Base-by-base conservation (phyloP, 2,888 invertebrate species). In the Cryptosula pallasiana region DNA sequence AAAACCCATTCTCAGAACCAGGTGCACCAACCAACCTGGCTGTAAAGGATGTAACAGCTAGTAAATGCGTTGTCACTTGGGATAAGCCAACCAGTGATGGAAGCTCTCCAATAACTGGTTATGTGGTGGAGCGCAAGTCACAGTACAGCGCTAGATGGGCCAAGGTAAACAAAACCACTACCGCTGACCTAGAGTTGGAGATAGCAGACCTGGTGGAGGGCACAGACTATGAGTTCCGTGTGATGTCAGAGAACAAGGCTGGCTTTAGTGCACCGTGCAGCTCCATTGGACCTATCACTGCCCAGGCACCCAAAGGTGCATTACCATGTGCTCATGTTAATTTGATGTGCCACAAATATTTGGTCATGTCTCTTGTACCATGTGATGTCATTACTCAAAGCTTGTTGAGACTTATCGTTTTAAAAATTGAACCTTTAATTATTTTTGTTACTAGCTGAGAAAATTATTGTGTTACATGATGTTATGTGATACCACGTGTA, bases 61-160 rank as follows among this genome's bases (percentile, higher is more conserved):
- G 55, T 35, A 72, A 69, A 9, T 72, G 72, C 55, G n/a, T 54
- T 34, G 35, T 74, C 23, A 25, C 54, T 34, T 74, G 74, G 74
- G 55, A 32, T 5, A 63, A 32, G n/a, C 63, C 63, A 5, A 29
- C n/a, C 5, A 16, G 13, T 71, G 81, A 82, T 75, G 83, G 83
- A n/a, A 83, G 83, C 2, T 77, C 79, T 34, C 82, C 82, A 58
- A 76, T 84, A 71, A 80, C 80, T 27, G 78, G 79, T 20, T 84
- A 84, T 76, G 74, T 82, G 72, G 77, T 84, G 13, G 83, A 84
- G 75, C 77, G 80, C 57, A 78, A 81, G 69, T 78, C 80, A 82
- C 89, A 92, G 73, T 85, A 86, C 76, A 93, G 94, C 74, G 94
- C 95, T 71, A 90, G 97, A 81, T 98, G 98, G 97, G 90, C 94